These are phyloP conservation scores for Lanistes nyassanus DNA, from an alignment of 1,140 invertebrate genomes.

Conservation along the genomic window DNA sequence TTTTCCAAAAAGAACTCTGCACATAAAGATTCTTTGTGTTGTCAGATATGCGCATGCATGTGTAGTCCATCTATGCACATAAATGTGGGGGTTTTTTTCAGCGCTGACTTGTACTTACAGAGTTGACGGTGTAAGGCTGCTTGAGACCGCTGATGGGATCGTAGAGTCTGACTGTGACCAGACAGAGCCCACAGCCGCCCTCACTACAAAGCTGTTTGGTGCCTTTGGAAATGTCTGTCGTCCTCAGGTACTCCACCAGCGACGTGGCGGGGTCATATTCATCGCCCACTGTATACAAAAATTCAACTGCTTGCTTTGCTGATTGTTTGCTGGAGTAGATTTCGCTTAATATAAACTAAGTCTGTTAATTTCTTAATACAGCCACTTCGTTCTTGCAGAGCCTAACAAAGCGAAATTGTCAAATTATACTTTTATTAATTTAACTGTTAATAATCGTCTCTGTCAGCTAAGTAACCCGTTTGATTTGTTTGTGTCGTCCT, in stretches of 20 bases:
- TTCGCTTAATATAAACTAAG: no score
- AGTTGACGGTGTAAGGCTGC: slow-evolving; percentile 77
- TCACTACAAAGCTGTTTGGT: slow-evolving; percentile 82
- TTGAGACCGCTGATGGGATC: slow-evolving; percentile 70
- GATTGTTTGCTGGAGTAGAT: no score
- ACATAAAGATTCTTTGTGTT: no score
- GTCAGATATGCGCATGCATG: no score
- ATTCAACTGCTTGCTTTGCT: not conserved
- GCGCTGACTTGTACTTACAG: slow-evolving; percentile 69
- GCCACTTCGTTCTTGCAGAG: not conserved
- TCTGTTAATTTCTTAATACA: not conserved
- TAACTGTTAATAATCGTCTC: no score
- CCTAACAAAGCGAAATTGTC: slow-evolving; percentile 1
- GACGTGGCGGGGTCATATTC: slow-evolving; percentile 39
- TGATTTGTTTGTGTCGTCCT: no score
- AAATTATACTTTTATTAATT: not conserved
- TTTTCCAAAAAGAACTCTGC: no score
- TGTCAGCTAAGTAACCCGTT: no score
- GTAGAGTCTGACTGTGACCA: slow-evolving; percentile 74
- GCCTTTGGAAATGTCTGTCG: slow-evolving; percentile 75
- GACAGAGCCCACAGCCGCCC: slow-evolving; percentile 84
- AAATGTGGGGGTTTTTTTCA: no score
- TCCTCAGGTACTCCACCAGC: slow-evolving; percentile 46
- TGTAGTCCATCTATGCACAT: no score
- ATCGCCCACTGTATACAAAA: slow-evolving; percentile 34